Evolutionary conservation across 2,797 vertebrate genomes (phyloP).

Genomic region (Hypotaenidia philippensis): DNA sequence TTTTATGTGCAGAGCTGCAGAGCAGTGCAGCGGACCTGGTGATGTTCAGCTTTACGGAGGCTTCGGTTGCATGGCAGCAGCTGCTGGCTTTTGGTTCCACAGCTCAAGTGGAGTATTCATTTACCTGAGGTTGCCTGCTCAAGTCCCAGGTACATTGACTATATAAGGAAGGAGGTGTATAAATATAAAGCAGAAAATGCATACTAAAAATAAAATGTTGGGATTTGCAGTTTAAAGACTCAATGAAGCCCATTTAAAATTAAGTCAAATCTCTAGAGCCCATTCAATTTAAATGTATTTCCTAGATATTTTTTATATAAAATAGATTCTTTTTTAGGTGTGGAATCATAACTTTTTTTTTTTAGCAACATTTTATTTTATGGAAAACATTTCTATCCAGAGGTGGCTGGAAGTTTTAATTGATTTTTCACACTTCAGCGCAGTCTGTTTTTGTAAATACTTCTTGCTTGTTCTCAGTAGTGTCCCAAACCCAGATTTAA

Average conservation of each 20-base stretch:
- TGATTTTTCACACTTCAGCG: constrained; percentile 65
- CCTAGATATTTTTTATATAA: not conserved
- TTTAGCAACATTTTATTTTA: not conserved
- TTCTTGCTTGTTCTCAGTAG: not conserved
- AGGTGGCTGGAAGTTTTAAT: constrained; percentile 51
- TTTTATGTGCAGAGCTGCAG: not conserved
- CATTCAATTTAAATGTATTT: not conserved
- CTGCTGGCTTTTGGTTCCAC: not conserved
- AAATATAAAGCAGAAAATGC: not conserved
- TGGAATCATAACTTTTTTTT: not conserved
- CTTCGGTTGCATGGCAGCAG: fast-evolving
- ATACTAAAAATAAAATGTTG: not conserved
- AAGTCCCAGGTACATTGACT: not conserved
- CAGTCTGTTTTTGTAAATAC: not conserved
- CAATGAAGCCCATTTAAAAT: not conserved
- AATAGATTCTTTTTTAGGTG: not conserved
- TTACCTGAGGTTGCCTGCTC: not conserved
- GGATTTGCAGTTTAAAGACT: not conserved
- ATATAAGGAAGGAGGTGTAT: not conserved
- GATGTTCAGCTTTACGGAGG: not conserved
- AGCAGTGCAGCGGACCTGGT: not conserved
- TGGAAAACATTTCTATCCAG: constrained; percentile 4
- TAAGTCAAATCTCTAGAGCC: not conserved
- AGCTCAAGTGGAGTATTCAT: not conserved
- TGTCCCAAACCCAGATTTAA: constrained; percentile 50